Base-by-base conservation (phyloP, 2,113 vertebrate species). In the Pluvialis apricaria region DNA sequence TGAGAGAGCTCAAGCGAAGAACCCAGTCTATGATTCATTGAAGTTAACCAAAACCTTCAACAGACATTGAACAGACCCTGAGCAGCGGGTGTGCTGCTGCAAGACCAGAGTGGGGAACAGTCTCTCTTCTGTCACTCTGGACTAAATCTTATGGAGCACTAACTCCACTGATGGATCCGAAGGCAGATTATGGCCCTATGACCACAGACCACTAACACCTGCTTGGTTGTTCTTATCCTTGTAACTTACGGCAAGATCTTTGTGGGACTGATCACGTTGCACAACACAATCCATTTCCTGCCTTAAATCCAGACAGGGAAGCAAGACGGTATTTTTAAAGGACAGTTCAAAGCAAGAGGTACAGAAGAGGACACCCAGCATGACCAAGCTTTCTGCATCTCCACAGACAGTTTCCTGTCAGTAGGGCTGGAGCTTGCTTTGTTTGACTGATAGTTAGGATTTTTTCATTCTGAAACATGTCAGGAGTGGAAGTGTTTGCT, bases 241-340 rank as follows among this genome's bases (percentile, higher is more conserved):
- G 24, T 52, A 70, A 62, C 0, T 58, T 16, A 42, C 0, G 1
- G 20, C 42, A 52, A 0, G 3, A 29, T 36, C 38, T 51, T 25
- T 32, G 32, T 29, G 45, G 90, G 26, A 58, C 64, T 66, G 55
- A 26, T 64, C 6, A 2, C 4, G 19, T 16, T 45, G 47, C 52
- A 79, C 25, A 79, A n/a, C 47, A 49, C 32, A 10, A 11, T n/a
- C 65, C 47, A 68, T n/a, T 26, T 77, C 31, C 66, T 92, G 93
- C 68, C 58, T 76, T 49, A 31, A 72, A 83, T 26, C 9, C 73
- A 72, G 44, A 14, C 16, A 85, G 54, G 5, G 32, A 64, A 62
- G 57, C 16, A 29, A 57, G 34, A 45, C 0, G 4, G 32, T 26
- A 29, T 52, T 86, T 86, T 73, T 45, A 82, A 86, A 5, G 7